Conservation (phyloP, 2,113 vertebrate genomes). For the Bambusicola thoracicus region DNA sequence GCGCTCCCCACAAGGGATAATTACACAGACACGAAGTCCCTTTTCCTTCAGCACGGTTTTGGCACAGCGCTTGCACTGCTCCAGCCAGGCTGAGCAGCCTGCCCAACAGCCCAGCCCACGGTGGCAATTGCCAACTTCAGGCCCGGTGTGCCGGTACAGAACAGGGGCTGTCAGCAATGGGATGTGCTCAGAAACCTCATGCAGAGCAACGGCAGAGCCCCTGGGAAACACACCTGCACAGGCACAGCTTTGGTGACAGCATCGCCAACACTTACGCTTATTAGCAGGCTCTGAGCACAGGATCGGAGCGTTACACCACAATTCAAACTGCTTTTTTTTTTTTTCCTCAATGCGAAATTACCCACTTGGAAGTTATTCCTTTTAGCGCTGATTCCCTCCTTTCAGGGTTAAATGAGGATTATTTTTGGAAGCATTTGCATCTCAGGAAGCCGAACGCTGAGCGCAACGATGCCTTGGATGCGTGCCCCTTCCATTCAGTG, state of each 20-base stretch:
- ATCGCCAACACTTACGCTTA: conserved; percentile 1
- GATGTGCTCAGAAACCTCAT: neutral
- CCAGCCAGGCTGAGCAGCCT: neutral
- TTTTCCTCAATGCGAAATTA: neutral
- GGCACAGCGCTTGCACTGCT: neutral
- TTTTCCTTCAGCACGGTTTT: neutral
- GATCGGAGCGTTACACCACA: neutral
- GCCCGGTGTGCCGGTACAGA: neutral
- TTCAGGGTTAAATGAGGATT: neutral
- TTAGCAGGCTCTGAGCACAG: neutral
- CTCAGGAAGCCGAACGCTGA: neutral
- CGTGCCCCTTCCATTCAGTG: neutral
- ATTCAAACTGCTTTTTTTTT: neutral
- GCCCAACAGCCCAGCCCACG: fast-evolving
- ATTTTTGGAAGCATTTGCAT: neutral
- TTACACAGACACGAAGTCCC: neutral
- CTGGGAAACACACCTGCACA: neutral
- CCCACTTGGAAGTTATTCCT: neutral
- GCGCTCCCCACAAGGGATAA: fast-evolving
- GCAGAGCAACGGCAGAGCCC: neutral
- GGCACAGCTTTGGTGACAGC: neutral
- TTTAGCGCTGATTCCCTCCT: neutral
- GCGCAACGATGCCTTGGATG: neutral
- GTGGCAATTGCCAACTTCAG: fast-evolving
- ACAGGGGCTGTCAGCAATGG: neutral